These are phyloP conservation scores for Amphipoea oculea DNA, from an alignment of 2,888 invertebrate species.

Conservation along the genomic window DNA sequence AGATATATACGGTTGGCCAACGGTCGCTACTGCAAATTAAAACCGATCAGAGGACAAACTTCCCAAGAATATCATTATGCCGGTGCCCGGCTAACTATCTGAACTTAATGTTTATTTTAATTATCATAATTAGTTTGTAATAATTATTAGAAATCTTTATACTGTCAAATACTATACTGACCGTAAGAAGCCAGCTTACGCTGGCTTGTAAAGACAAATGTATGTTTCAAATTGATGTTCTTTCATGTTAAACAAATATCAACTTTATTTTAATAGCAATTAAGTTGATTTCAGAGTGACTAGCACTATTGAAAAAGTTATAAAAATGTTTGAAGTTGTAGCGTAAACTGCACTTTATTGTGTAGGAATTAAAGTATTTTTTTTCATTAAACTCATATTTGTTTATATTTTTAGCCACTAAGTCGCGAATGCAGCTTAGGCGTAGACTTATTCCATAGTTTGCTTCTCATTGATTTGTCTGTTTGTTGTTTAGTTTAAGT, in stretches of 20 bases:
- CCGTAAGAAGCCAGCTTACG: background rate
- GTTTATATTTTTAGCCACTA: no score
- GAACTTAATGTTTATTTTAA: background rate
- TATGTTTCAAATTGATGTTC: no score
- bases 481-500: background rate
- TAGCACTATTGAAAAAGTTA: no score
- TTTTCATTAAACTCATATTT: no score
- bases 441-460: background rate
- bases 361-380: no score
- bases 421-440: no score
- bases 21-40: constrained; percentile 4
- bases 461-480: background rate
- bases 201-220: background rate
- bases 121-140: background rate
- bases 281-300: no score
- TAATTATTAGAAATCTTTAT: background rate
- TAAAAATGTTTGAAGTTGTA: no score
- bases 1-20: background rate
- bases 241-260: no score
- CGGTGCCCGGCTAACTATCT: background rate
- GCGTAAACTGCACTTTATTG: no score
- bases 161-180: background rate
- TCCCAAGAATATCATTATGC: background rate
- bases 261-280: no score
- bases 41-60: background rate